Conservation (phyloP, 2,113 vertebrate species). For the Vulpes ferrilata region DNA sequence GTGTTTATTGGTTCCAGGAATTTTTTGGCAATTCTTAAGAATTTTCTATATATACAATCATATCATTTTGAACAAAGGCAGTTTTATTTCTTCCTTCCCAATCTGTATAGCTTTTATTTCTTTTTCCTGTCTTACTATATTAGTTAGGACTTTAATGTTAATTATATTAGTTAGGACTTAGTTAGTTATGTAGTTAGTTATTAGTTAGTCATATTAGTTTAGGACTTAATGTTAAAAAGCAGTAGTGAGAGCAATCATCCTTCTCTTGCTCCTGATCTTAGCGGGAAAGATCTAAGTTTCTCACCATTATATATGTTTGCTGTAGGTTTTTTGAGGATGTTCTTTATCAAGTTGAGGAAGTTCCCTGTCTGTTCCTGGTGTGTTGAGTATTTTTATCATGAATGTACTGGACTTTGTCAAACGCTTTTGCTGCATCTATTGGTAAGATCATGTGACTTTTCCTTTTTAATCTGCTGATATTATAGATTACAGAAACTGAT, state of each 20-base stretch:
- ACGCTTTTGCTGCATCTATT: neutral
- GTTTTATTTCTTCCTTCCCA: neutral
- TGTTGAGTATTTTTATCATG: neutral
- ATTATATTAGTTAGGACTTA: neutral
- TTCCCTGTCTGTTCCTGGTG: neutral
- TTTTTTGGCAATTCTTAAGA: neutral
- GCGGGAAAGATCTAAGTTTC: neutral
- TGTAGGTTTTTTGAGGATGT: neutral
- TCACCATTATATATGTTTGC: neutral
- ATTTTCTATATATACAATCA: neutral
- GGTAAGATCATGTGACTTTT: neutral
- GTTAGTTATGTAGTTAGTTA: no score
- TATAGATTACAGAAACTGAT: neutral
- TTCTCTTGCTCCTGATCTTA: neutral
- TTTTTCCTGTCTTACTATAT: neutral
- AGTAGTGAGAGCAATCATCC: neutral
- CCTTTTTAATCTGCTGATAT: neutral
- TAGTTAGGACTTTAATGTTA: neutral
- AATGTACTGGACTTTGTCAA: neutral
- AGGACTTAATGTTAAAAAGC: neutral
- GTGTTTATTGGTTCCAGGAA: neutral
- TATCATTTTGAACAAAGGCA: neutral
- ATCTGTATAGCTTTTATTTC: neutral
- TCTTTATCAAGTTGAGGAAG: neutral
- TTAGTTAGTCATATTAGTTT: neutral